Evolutionary conservation across 2,113 vertebrate genomes (phyloP), one percentile per base, ranked within the genome.

Genomic region (Empidonax traillii): DNA sequence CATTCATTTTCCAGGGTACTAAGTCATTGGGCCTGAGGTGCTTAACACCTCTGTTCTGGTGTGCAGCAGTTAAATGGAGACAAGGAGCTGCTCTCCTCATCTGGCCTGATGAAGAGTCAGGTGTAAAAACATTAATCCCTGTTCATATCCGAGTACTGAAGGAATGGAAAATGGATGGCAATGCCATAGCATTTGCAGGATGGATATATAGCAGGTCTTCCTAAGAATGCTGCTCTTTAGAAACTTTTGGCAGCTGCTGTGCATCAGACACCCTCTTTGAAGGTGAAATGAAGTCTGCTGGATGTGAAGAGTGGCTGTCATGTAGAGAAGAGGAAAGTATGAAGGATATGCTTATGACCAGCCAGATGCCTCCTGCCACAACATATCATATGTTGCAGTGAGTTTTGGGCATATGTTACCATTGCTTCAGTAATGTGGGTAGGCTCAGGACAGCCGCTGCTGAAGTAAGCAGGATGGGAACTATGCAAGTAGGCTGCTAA

Each of bases 161-260:
- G 3, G 11, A 41, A 13, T n/a, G 18, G 8, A 63, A 21, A 65
- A 77, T 17, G 2, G 4, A 12, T 52, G 35, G 6, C 6, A 74
- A 59, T 3, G 3, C 12, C 10, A 9, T 8, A 58, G 4, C 1
- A 31, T 52, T 73, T 23, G 0, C 10, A 71, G 17, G 4, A 16
- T 84, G 16, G 3, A 28, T 51, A 33, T 52, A 20, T 30, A 46
- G 2, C 14, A 43, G 15, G 4, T 44, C 20, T 81, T 63, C 35
- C 39, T 65, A 44, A 67, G 18, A 88, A 21, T 14, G 17, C 2
- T 74, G 8, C 1, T 74, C 15, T 66, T 77, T 5, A 65, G 46
- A 71, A 74, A 63, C 1, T 39, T 35, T 67, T 63, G 74, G 27
- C 25, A 35, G 43, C 23, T 78, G 21, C 39, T 59, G 6, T 61